Evolutionary conservation across 2,888 invertebrate species (phyloP).

Genomic region (Acrocyrtus sp.): DNA sequence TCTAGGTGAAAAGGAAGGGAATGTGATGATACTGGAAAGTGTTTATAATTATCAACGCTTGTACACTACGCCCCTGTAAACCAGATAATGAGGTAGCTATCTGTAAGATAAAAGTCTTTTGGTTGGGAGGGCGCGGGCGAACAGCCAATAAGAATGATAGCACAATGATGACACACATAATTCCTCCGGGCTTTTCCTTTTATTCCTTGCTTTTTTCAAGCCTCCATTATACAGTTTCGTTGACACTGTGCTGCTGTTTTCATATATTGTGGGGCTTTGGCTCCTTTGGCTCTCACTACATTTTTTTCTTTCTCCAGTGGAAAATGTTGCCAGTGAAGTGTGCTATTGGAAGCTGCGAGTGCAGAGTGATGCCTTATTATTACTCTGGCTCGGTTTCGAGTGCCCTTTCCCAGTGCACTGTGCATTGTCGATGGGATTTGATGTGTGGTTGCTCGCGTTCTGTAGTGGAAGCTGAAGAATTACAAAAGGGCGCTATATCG

Average conservation of each 20-base stretch:
- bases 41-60: too few species aligned
- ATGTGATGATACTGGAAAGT: too few species aligned
- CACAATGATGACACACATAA: slow-evolving; percentile 45
- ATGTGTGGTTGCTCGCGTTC: background rate
- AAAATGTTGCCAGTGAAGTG: too few species aligned
- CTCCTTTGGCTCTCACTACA: background rate
- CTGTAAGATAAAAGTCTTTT: too few species aligned
- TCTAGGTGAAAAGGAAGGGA: too few species aligned
- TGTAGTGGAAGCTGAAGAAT: too few species aligned
- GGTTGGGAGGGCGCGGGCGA: background rate
- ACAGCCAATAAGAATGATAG: slow-evolving; percentile 24
- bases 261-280: background rate
- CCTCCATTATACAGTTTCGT: background rate
- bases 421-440: background rate
- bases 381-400: slow-evolving; percentile 7
- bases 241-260: background rate
- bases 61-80: too few species aligned
- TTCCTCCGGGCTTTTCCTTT: slow-evolving; percentile 44
- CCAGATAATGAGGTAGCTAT: too few species aligned
- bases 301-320: slow-evolving; percentile 1
- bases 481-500: too few species aligned
- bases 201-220: slow-evolving; percentile 40
- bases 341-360: too few species aligned
- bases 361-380: slow-evolving; percentile 1
- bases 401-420: slow-evolving; percentile 11